Evolutionary conservation across 1,140 invertebrate genomes (phyloP).

Genomic region (Sogatella furcifera): DNA sequence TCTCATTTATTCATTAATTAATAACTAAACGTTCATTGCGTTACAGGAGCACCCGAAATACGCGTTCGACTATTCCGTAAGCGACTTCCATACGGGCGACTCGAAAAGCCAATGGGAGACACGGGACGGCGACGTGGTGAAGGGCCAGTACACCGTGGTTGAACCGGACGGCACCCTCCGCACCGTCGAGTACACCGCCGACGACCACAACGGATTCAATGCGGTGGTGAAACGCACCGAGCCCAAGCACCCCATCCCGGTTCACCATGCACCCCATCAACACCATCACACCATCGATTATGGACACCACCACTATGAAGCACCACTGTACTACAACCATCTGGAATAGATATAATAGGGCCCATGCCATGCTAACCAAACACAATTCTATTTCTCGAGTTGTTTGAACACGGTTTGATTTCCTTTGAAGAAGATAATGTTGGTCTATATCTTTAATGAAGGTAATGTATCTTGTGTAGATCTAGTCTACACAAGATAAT

Average conservation of each 20-base stretch:
- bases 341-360: too few relatives aligned
- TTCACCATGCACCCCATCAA: background rate
- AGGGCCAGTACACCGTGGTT: slow-evolving; percentile 39
- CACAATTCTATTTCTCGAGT: too few relatives aligned
- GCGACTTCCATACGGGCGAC: slow-evolving; percentile 41
- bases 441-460: too few relatives aligned
- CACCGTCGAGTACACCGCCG: slow-evolving; percentile 36
- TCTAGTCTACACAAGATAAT: too few relatives aligned
- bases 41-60: slow-evolving; percentile 32
- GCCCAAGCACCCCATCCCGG: slow-evolving; percentile 1
- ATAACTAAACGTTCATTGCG: background rate
- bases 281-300: background rate
- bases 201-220: slow-evolving; percentile 35
- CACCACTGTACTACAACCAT: too few relatives aligned
- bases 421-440: too few relatives aligned
- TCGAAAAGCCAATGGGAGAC: slow-evolving; percentile 38
- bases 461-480: too few relatives aligned
- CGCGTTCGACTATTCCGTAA: slow-evolving; percentile 42
- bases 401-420: too few relatives aligned
- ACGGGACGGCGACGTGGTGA: slow-evolving; percentile 37
- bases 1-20: background rate
- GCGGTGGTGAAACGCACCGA: slow-evolving; percentile 30
- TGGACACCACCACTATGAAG: background rate
- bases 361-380: too few relatives aligned
- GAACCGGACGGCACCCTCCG: slow-evolving; percentile 36